Evolutionary conservation across 2,113 vertebrate species (phyloP).

Genomic region (Epinephelus lanceolatus): DNA sequence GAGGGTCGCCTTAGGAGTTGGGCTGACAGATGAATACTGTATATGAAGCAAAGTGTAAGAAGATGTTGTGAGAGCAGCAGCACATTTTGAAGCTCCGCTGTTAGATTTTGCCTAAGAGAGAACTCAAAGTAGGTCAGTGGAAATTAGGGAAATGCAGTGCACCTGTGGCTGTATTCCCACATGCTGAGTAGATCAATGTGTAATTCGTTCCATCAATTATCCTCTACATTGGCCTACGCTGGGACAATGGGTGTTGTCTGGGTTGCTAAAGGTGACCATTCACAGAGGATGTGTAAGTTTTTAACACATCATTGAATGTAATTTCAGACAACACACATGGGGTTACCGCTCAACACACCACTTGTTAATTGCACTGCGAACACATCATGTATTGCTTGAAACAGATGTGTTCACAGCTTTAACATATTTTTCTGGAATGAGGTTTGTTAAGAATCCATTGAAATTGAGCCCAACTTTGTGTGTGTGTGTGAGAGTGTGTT

Average conservation of each 20-base stretch:
- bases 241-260: constrained; percentile 14
- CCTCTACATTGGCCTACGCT: constrained; percentile 4
- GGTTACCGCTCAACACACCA: constrained; percentile 1
- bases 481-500: constrained; percentile 10
- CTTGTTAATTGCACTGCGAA: constrained; percentile 14
- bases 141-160: constrained; percentile 39
- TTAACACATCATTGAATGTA: constrained; percentile 29
- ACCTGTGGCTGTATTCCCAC: constrained; percentile 55
- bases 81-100: constrained; percentile 4
- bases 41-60: not conserved
- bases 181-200: constrained; percentile 54
- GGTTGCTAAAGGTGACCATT: constrained; percentile 29
- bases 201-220: constrained; percentile 56
- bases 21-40: not conserved
- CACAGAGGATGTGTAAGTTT: constrained; percentile 19
- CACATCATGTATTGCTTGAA: not conserved
- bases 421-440: not conserved
- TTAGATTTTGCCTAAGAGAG: constrained; percentile 5
- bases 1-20: not conserved
- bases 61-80: not conserved
- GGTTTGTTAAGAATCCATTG: not conserved
- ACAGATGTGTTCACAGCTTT: constrained; percentile 29
- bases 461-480: not conserved
- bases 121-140: constrained; percentile 56
- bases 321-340: constrained; percentile 19